Conservation (phyloP, 2,797 vertebrate genomes). For the Adrianichthys oophorus region DNA sequence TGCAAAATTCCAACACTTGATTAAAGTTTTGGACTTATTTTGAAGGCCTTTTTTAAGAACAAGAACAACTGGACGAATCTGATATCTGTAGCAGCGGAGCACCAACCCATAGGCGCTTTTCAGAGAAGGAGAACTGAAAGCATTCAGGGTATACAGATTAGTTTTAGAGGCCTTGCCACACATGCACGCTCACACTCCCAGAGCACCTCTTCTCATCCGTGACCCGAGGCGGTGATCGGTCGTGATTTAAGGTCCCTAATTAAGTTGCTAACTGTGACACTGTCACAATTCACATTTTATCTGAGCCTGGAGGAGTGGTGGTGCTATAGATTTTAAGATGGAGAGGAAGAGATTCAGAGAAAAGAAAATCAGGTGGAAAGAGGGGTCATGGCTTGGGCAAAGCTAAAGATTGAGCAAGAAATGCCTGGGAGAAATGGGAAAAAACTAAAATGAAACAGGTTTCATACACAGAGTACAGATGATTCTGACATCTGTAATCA, state of each 20-base stretch:
- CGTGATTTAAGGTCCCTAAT: constrained; percentile 72
- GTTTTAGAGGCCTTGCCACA: constrained; percentile 14
- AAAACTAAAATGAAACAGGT: constrained; percentile 9
- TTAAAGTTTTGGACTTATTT: too few species aligned
- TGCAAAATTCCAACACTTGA: too few species aligned
- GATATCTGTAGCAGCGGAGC: neutral
- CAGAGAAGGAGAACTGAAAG: constrained; percentile 22
- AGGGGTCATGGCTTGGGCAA: constrained; percentile 14
- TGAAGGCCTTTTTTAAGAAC: neutral
- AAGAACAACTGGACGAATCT: neutral
- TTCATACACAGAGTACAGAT: constrained; percentile 17
- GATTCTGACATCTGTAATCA: constrained; percentile 16
- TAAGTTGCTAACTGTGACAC: constrained; percentile 69
- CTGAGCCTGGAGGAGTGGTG: constrained; percentile 27
- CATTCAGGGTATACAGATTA: constrained; percentile 15
- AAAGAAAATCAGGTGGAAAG: constrained; percentile 26
- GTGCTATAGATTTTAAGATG: constrained; percentile 46
- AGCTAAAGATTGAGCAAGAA: constrained; percentile 9
- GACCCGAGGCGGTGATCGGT: constrained; percentile 44
- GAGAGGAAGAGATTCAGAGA: constrained; percentile 25
- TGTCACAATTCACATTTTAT: constrained; percentile 56
- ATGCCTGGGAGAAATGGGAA: constrained; percentile 3
- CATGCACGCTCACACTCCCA: constrained; percentile 10
- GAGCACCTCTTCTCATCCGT: constrained; percentile 23
- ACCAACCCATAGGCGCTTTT: constrained; percentile 4